phyloP scores from a whole-genome alignment of 92 coral and sea anemone species.

The Epizoanthus ramosus region DNA sequence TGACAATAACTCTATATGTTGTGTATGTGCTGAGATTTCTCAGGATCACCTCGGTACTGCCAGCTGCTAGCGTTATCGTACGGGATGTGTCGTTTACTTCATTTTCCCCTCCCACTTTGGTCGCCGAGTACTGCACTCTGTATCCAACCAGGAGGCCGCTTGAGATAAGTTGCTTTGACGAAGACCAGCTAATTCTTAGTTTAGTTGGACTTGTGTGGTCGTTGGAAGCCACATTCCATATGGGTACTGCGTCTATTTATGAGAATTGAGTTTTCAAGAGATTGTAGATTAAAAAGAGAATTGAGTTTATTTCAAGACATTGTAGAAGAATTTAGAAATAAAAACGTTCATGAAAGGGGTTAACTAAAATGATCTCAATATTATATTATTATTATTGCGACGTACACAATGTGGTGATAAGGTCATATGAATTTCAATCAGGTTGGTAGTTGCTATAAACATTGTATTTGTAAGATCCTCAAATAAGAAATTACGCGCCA shows the following conservation, averaged over 20 bases:
- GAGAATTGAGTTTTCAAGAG: no score
- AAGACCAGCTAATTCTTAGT: background rate
- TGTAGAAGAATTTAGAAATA: no score
- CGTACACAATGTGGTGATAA: no score
- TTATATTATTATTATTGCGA: no score
- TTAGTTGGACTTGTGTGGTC: background rate
- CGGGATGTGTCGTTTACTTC: conserved; percentile 35
- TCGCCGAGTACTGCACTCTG: conserved; percentile 52
- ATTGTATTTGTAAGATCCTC: no score
- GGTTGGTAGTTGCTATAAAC: no score
- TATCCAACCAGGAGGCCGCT: conserved; percentile 51
- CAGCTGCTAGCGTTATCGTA: conserved; percentile 52
- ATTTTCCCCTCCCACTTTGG: conserved; percentile 21
- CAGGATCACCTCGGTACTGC: conserved; percentile 36
- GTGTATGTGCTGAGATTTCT: conserved; percentile 51
- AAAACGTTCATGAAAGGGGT: no score
- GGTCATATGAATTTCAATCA: no score
- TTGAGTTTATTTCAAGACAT: no score
- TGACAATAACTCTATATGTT: conserved; percentile 49
- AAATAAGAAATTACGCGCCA: no score
- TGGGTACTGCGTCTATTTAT: background rate
- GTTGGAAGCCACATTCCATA: background rate
- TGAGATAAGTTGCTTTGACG: conserved; percentile 2
- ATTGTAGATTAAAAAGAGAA: no score
- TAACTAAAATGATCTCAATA: no score